Percentiles rank a stretch among this genome's conserved stretches.
These are phyloP conservation scores for Drosophila neocordata DNA, from an alignment of 1,140 invertebrate species.

Conservation along the genomic window DNA sequence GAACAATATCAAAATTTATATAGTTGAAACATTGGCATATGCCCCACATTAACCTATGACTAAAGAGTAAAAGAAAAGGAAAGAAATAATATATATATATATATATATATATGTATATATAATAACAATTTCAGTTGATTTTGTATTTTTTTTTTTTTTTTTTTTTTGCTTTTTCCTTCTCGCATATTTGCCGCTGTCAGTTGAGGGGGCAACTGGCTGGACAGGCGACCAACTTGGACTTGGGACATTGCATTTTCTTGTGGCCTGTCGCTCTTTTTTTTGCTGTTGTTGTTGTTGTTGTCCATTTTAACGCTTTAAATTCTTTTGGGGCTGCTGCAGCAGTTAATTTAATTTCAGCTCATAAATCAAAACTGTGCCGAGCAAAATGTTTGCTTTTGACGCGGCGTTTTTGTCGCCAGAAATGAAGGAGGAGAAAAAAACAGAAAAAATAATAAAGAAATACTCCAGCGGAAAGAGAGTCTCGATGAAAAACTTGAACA, in stretches of 20 bases:
- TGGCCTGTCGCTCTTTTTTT: constrained; percentile 6
- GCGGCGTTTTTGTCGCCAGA: constrained; percentile 75
- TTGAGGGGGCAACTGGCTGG: constrained; percentile 45
- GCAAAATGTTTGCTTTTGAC: constrained; percentile 81
- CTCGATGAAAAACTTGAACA: constrained; percentile 48
- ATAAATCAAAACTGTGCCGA: constrained; percentile 82
- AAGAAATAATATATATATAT: constrained; percentile 22
- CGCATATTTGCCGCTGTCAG: constrained; percentile 39
- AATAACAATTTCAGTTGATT: constrained; percentile 51
- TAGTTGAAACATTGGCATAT: neutral
- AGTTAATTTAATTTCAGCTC: constrained; percentile 82
- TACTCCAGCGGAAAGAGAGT: constrained; percentile 3
- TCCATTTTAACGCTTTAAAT: constrained; percentile 74
- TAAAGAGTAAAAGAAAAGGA: neutral
- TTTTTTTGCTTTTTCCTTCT: constrained; percentile 29
- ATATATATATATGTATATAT: neutral
- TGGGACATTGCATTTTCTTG: constrained; percentile 40
- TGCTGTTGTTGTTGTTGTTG: constrained; percentile 17
- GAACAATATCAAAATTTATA: neutral
- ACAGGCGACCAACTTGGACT: constrained; percentile 44
- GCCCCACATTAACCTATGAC: neutral
- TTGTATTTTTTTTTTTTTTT: constrained; percentile 21
- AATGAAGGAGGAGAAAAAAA: neutral
- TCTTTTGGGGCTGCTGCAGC: constrained; percentile 58
- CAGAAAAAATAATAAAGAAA: neutral